A percentile compares a stretch with the other conserved stretches of the same genome.
Evolutionary conservation across 2,888 invertebrate genomes (phyloP).

Genomic region (Synergus japonicus): DNA sequence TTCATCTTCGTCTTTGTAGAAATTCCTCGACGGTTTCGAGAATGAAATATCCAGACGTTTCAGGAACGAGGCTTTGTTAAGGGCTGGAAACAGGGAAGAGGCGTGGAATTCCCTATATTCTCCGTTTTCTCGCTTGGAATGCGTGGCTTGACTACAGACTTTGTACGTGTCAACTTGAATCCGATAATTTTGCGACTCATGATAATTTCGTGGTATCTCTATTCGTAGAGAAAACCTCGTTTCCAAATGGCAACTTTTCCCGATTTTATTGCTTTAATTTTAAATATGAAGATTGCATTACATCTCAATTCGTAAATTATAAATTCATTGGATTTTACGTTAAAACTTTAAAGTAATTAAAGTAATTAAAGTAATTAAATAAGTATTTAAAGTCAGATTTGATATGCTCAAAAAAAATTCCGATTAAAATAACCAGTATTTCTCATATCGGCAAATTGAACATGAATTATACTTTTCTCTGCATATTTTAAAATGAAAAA

Average conservation of each 20-base stretch:
- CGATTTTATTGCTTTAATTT: not conserved
- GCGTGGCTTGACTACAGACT: constrained; percentile 33
- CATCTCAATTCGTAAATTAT: too few species aligned
- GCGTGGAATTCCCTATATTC: constrained; percentile 40
- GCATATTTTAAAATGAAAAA: not conserved
- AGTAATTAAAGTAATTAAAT: too few species aligned
- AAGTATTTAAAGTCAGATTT: too few species aligned
- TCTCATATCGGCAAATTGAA: too few species aligned
- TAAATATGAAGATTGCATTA: not conserved
- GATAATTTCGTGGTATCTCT: constrained; percentile 14
- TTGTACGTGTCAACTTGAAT: constrained; percentile 36
- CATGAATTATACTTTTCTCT: not conserved
- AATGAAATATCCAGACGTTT: constrained; percentile 23
- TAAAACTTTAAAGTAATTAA: too few species aligned
- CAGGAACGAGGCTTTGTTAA: constrained; percentile 38
- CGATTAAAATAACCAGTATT: too few species aligned
- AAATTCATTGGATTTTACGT: too few species aligned
- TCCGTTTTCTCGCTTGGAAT: constrained; percentile 28
- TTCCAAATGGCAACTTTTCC: not conserved
- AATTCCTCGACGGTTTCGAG: constrained; percentile 12
- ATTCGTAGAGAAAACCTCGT: constrained; percentile 11
- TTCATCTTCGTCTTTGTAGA: not conserved
- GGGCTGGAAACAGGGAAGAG: constrained; percentile 29
- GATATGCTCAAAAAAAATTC: too few species aligned
- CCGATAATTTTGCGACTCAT: constrained; percentile 36